Evolutionary conservation across 1,140 invertebrate species (phyloP), one percentile per base, ranked within the genome.

Genomic region (Caenorhabditis latens): DNA sequence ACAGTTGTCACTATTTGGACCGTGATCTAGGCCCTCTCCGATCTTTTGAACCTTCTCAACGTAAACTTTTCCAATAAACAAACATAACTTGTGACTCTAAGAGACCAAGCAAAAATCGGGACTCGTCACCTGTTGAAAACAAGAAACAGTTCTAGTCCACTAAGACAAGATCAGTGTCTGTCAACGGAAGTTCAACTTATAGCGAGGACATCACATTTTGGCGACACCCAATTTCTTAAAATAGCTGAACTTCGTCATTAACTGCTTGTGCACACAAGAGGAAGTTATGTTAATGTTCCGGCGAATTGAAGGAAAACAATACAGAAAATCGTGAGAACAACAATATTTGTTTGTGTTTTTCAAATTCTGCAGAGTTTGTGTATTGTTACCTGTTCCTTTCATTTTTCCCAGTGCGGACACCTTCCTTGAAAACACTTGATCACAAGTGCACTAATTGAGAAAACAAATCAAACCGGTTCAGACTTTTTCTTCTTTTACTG

Each of bases 1-100:
- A 71, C 65, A 71, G 65, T 14, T 71, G 65, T 46, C 65, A 71
- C 65, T 71, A 71, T 71, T 71, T 71, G 40, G 42, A 71, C 65
- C 65, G 42, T 71, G 65, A 71, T 71, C 65, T 71, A 19, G 42
- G 65, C 65, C 3, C 21, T 32, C 32, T 32, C 14, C 65, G 40
- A 71, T 71, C 65, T 71, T 43, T 71, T 71, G 65, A 71, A 46
- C 65, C 40, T 43, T 71, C 9, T 43, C 40, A 21, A 71, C 65
- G 24, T 32, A 40, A 63, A 24, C 24, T 40, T 71, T 46, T 71
- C 65, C 9, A 19, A 71, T 71, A 71, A 71, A 71, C 42, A 46
- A 71, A 71, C 40, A 71, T 6, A 1, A 71, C 8, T 65, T 71
- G 65, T 71, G 65, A 71, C 65, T 71, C 42, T 71, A 43, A 71